Conservation (phyloP, 2,113 vertebrate species). For the Charadrius vociferus region DNA sequence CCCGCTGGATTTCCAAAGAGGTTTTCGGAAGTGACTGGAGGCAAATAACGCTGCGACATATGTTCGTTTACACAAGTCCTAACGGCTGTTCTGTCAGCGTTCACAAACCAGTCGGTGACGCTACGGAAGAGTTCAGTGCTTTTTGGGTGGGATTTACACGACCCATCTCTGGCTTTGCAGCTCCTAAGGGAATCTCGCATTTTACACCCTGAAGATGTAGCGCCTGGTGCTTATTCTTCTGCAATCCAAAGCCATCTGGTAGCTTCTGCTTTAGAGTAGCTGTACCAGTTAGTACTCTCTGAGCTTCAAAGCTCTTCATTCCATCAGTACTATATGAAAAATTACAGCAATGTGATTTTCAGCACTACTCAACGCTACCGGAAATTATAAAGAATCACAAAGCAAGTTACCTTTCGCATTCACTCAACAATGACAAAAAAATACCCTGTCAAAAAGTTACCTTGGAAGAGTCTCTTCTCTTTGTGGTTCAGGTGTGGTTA, state of each 20-base stretch:
- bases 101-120: too few relatives aligned
- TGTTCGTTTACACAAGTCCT: background rate
- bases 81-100: accelerated
- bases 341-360: accelerated
- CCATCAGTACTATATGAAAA: background rate
- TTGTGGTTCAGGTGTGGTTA: background rate
- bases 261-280: background rate
- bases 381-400: background rate
- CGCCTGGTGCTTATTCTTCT: background rate
- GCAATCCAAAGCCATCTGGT: background rate
- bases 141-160: background rate
- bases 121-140: accelerated
- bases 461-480: accelerated
- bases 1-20: background rate
- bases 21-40: background rate
- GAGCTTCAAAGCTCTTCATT: background rate
- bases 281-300: too few relatives aligned
- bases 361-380: background rate
- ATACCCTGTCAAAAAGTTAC: accelerated
- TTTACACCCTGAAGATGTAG: background rate
- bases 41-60: accelerated
- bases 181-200: accelerated
- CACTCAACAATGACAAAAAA: background rate
- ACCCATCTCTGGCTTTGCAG: background rate
- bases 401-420: background rate